Percentiles rank a stretch among this genome's conserved stretches.
Conservation (phyloP, 2,888 invertebrate genomes). For the Drosophila melanosoma region DNA sequence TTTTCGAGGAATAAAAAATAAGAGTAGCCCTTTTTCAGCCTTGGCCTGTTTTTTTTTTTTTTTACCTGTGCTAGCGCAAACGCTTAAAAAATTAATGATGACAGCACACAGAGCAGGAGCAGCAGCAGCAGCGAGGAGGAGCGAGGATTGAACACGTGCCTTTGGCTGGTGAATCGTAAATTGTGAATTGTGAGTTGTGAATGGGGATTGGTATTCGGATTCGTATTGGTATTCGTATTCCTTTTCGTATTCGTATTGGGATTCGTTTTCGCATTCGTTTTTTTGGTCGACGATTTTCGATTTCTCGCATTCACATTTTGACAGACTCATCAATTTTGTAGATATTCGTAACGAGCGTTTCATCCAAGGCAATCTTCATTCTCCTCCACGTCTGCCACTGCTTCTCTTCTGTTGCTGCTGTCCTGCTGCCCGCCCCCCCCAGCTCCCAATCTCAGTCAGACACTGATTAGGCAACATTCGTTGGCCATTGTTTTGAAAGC, state of each 20-base stretch:
- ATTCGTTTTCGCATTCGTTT: neutral
- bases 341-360: conserved; percentile 56
- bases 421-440: neutral
- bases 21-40: conserved; percentile 13
- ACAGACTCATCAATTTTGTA: conserved; percentile 81
- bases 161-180: neutral
- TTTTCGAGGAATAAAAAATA: conserved; percentile 66
- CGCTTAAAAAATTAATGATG: conserved; percentile 78
- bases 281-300: conserved; percentile 40
- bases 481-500: conserved; percentile 61
- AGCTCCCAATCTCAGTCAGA: neutral
- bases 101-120: conserved; percentile 46
- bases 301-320: conserved; percentile 80
- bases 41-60: neutral
- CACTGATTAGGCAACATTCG: conserved; percentile 73
- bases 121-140: too few relatives aligned
- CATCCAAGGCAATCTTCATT: conserved; percentile 24
- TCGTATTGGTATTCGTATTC: neutral
- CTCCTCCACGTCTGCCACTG: neutral
- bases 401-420: neutral
- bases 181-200: neutral
- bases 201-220: conserved; percentile 7
- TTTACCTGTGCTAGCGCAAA: conserved; percentile 53
- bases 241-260: neutral
- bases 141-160: conserved; percentile 69